phyloP scores from a whole-genome alignment of 2,797 vertebrate genomes.

The Chelidonichthys spinosus region DNA sequence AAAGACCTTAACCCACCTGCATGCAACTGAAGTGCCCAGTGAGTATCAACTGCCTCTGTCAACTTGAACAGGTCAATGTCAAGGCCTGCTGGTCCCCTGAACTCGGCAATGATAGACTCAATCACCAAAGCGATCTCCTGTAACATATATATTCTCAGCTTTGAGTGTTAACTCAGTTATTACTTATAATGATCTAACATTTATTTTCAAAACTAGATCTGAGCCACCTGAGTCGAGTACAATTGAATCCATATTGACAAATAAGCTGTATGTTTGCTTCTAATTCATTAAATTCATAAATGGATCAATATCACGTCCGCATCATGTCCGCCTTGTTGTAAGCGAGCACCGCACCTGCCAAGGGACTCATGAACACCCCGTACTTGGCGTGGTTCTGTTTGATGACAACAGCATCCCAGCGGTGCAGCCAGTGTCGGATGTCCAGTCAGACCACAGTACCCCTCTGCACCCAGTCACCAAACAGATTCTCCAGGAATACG shows the following conservation, averaged over 20 bases:
- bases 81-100: conserved; percentile 15
- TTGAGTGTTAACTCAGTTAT: too few species aligned
- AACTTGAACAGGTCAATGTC: conserved; percentile 24
- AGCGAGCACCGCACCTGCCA: conserved; percentile 18
- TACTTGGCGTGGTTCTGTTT: conserved; percentile 33
- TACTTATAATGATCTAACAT: too few species aligned
- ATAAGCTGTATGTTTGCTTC: too few species aligned
- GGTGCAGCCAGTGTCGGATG: conserved; percentile 35
- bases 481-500: too few species aligned
- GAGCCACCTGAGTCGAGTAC: too few species aligned
- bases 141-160: neutral
- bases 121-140: conserved; percentile 2
- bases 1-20: conserved; percentile 4
- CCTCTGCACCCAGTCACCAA: neutral
- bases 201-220: too few species aligned
- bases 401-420: conserved; percentile 34
- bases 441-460: conserved; percentile 37
- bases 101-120: conserved; percentile 16
- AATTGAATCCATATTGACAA: too few species aligned
- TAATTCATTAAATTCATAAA: too few species aligned
- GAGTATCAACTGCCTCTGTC: neutral
- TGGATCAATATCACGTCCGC: neutral
- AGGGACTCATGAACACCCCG: conserved; percentile 23
- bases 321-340: conserved; percentile 15
- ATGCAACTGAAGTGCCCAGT: conserved; percentile 15